phyloP scores from a whole-genome alignment of 2,888 invertebrate genomes.

The Caenorhabditis becei region DNA sequence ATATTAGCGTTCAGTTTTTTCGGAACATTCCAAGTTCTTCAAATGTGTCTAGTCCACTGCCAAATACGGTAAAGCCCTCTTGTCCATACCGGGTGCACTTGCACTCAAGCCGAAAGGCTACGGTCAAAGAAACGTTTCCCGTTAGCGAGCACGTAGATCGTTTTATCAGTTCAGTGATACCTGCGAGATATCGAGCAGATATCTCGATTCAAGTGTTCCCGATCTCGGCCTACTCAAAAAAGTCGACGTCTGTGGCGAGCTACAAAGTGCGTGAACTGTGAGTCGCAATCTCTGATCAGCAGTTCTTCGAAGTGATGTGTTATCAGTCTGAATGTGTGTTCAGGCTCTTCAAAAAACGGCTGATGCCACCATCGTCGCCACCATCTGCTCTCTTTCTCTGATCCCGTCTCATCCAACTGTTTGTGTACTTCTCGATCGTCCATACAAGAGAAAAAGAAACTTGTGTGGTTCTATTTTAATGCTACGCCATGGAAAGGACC shows the following conservation, averaged over 20 bases:
- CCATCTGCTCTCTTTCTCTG: conserved; percentile 35
- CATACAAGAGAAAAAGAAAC: conserved; percentile 20
- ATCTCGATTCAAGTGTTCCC: background rate
- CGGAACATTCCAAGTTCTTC: no score
- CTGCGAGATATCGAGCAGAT: background rate
- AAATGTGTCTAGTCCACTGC: no score
- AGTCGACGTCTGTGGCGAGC: background rate
- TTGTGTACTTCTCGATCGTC: conserved; percentile 22
- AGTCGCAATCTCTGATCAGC: conserved; percentile 52
- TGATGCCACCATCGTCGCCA: conserved; percentile 30
- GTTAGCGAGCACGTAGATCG: background rate
- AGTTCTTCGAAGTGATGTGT: conserved; percentile 45
- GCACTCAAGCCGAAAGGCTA: background rate
- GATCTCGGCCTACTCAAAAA: background rate
- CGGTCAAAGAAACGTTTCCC: background rate
- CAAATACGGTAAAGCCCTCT: no score
- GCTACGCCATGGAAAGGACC: conserved; percentile 31
- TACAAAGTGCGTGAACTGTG: conserved; percentile 54
- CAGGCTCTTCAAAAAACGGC: conserved; percentile 50
- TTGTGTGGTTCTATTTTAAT: conserved; percentile 52
- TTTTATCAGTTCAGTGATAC: background rate
- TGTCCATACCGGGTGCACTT: no score
- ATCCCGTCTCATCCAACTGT: conserved; percentile 23
- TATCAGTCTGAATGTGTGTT: conserved; percentile 49
- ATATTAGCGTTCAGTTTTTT: no score